Percentiles rank a stretch among this genome's conserved stretches.
phyloP scores from a whole-genome alignment of 1,140 invertebrate species.

The Rhopalosiphum maidis region DNA sequence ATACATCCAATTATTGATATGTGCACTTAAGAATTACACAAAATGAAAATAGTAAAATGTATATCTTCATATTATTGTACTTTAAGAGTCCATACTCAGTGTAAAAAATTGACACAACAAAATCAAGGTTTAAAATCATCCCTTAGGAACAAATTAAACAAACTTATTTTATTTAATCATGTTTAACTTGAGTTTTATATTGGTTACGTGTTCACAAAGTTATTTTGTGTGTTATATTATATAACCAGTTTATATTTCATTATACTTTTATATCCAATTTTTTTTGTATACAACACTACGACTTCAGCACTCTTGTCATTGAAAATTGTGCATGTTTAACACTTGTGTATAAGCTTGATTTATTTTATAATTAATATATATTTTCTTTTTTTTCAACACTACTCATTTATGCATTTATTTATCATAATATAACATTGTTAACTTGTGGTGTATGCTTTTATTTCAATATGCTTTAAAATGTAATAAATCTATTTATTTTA shows the following conservation, averaged over 20 bases:
- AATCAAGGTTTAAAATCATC: neutral
- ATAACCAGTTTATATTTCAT: neutral
- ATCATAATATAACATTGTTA: no score
- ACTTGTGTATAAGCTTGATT: no score
- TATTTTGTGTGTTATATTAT: neutral
- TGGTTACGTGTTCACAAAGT: neutral
- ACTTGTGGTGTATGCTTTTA: no score
- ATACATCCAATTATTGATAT: neutral
- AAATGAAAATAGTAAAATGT: constrained; percentile 3
- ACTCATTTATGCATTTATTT: no score
- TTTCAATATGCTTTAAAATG: no score
- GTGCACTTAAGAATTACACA: constrained; percentile 1
- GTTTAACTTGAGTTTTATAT: neutral
- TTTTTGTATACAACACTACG: neutral
- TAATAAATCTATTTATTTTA: no score
- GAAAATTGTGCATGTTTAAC: neutral
- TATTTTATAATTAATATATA: no score
- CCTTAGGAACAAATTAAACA: neutral
- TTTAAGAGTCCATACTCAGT: neutral
- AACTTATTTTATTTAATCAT: constrained; percentile 20
- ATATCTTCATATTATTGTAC: neutral
- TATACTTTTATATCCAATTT: neutral
- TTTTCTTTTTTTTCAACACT: no score
- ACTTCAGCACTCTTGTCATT: neutral
- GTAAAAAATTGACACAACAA: neutral